Percentiles rank a stretch among this genome's conserved stretches.
Evolutionary conservation across 2,113 vertebrate genomes (phyloP).

Genomic region (Struthidea cinerea): DNA sequence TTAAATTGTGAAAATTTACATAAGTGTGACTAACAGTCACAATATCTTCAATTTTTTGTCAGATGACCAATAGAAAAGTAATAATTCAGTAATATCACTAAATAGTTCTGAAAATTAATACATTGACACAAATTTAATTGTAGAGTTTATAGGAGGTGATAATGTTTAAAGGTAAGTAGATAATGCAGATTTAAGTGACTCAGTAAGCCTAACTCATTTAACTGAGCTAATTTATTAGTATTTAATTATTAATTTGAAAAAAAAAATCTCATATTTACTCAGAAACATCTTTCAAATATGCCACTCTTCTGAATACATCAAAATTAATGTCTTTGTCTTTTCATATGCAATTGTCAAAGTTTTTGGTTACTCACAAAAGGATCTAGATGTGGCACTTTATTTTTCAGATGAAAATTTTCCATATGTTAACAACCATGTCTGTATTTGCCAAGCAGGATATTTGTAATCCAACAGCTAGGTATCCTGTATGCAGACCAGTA

Average conservation of each 20-base stretch:
- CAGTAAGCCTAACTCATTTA: background rate
- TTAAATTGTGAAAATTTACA: background rate
- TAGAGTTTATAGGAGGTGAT: background rate
- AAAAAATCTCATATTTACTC: background rate
- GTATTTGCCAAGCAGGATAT: background rate
- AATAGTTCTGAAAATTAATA: background rate
- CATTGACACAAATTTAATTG: background rate
- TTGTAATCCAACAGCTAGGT: background rate
- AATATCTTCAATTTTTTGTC: background rate
- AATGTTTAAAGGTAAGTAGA: background rate
- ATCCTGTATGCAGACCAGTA: background rate
- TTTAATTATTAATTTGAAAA: background rate
- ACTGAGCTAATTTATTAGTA: background rate
- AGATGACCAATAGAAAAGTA: background rate
- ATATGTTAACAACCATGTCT: background rate
- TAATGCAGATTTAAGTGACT: background rate
- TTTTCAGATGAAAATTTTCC: background rate
- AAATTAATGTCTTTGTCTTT: background rate
- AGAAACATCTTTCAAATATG: background rate
- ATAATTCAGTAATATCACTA: background rate
- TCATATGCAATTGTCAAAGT: background rate
- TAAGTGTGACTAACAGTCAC: background rate
- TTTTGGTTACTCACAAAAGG: background rate
- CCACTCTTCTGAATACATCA: background rate
- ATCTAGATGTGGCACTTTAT: background rate